These are phyloP conservation scores for Petrocephalus sullivani DNA, from an alignment of 2,797 vertebrate species.

Conservation along the genomic window DNA sequence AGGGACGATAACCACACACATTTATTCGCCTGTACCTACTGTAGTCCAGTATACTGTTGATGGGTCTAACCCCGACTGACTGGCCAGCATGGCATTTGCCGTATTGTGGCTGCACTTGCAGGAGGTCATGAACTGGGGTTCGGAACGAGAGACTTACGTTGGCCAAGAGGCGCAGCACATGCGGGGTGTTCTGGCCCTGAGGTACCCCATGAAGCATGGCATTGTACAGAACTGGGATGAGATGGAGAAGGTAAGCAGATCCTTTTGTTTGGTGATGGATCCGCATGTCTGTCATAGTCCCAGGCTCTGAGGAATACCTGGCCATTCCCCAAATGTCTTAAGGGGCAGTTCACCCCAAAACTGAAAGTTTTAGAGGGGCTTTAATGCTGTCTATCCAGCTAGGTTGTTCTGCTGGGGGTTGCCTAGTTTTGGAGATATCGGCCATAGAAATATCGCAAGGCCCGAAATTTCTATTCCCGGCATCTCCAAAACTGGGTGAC, in stretches of 20 bases:
- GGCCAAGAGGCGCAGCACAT: slow-evolving; percentile 66
- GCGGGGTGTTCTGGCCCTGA: slow-evolving; percentile 64
- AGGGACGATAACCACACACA: background rate
- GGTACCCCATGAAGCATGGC: slow-evolving; percentile 62
- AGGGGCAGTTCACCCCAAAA: background rate
- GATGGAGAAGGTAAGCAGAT: slow-evolving; percentile 60
- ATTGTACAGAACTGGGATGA: slow-evolving; percentile 65
- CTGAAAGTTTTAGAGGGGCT: background rate
- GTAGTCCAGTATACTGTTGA: background rate
- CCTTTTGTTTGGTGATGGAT: background rate
- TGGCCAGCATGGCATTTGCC: background rate
- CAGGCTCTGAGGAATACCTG: background rate
- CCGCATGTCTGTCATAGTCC: background rate
- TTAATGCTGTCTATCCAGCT: too few species aligned
- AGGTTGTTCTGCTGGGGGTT: too few species aligned
- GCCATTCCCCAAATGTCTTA: background rate
- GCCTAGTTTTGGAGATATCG: too few species aligned
- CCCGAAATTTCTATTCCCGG: background rate
- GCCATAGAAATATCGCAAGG: background rate
- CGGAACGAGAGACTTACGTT: slow-evolving; percentile 53
- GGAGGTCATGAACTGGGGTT: slow-evolving; percentile 57
- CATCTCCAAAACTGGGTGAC: background rate
- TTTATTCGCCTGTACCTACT: background rate
- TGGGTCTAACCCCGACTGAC: background rate
- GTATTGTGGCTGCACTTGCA: slow-evolving; percentile 28